Evolutionary conservation across 2,113 vertebrate genomes (phyloP), one percentile per base, ranked within the genome.

Genomic region (Raja brachyura): DNA sequence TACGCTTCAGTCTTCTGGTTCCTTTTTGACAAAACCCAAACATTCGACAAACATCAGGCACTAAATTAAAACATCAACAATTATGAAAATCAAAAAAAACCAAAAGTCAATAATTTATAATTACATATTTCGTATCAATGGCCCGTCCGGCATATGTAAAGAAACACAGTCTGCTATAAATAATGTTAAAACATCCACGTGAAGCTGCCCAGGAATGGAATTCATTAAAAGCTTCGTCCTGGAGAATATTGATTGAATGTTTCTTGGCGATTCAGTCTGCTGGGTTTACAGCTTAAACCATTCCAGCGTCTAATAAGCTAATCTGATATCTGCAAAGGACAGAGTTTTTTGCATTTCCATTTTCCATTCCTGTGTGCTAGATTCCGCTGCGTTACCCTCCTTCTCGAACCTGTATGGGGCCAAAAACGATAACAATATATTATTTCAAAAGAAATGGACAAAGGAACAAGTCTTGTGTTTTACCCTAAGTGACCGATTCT

Each of bases 21-120:
- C 7, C 66, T 54, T 28, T 68, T 33, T 92, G 22, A 73, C 25
- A 25, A 4, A 25, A 92, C 68, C 28, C 33, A 28, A 48, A 96
- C 95, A 96, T 96, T 96, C 95, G 96, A 94, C 0, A 96, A 96
- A 95, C 75, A 93, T 95, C 96, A 96, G 93, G 94, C 95, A 95
- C 95, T 95, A 93, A 95, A 96, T 93, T 93, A 94, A 59, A 66
- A n/a, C 93, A 93, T 95, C 95, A 96, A 93, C 94, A 95, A 96
- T 96, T 86, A 63, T 28, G 5, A 31, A 8, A 96, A 96, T 94
- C 95, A 96, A 95, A 96, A 48, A 48, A n/a, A n/a, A n/a, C n/a
- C 39, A 48, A 96, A 96, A 96, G 95, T 96, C 95, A 94, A 96
- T 95, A 95, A 96, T 95, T 96, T 95, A 95, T 96, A 96, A 95